phyloP scores from a whole-genome alignment of 2,113 vertebrate genomes.

The Bombycilla garrulus region DNA sequence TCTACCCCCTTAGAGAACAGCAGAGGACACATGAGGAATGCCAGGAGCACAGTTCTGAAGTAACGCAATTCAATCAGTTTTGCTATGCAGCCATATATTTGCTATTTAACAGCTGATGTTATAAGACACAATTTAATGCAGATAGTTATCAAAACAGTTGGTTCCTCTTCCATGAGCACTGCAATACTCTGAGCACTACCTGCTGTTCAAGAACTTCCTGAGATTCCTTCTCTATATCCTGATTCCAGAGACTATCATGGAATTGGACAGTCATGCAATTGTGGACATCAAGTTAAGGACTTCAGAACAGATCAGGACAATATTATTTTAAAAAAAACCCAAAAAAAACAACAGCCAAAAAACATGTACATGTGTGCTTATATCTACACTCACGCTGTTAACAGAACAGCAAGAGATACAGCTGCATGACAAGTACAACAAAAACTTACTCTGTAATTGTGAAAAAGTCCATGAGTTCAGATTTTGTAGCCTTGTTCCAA shows the following conservation, averaged over 20 bases:
- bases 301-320: background rate
- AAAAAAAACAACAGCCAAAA: background rate
- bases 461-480: slow-evolving; percentile 98
- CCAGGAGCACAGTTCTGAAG: background rate
- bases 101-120: background rate
- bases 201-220: background rate
- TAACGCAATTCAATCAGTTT: background rate
- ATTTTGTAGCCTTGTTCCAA: slow-evolving; percentile 93
- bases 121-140: background rate
- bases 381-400: background rate
- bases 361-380: background rate
- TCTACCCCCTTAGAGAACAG: background rate
- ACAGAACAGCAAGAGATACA: background rate
- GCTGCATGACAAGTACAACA: background rate
- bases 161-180: background rate
- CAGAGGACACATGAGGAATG: background rate
- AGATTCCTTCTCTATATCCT: background rate
- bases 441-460: slow-evolving; percentile 91
- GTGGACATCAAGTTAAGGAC: background rate
- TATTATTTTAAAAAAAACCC: background rate
- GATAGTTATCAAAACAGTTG: background rate
- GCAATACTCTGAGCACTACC: background rate
- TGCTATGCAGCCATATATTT: background rate
- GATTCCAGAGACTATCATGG: background rate
- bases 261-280: background rate